Percentiles rank a stretch among this genome's conserved stretches.
These are phyloP conservation scores for Marronus borbonicus DNA, from an alignment of 2,888 invertebrate species.

Conservation along the genomic window DNA sequence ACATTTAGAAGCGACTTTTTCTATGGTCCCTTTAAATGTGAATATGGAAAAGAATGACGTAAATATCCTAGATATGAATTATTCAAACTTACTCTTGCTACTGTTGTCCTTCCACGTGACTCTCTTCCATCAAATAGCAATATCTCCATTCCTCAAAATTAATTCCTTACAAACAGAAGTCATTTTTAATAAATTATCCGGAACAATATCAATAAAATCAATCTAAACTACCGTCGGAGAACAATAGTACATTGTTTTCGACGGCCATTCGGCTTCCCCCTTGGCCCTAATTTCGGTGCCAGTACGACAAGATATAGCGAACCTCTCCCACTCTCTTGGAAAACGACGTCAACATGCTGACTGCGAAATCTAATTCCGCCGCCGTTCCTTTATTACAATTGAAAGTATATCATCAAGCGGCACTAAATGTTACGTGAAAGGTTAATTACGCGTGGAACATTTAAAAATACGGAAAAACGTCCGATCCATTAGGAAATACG, in stretches of 20 bases:
- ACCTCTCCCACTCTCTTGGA: neutral
- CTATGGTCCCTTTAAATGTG: too few species aligned
- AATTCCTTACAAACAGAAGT: too few species aligned
- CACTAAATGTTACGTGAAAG: slow-evolving; percentile 39
- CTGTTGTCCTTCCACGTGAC: too few species aligned
- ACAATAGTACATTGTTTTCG: slow-evolving; percentile 20
- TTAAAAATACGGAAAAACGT: slow-evolving; percentile 45
- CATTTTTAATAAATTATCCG: slow-evolving; percentile 1
- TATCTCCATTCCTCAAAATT: too few species aligned
- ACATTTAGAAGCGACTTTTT: too few species aligned
- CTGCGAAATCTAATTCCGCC: neutral
- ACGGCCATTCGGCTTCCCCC: neutral
- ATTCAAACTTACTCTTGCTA: too few species aligned
- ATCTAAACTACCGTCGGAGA: neutral
- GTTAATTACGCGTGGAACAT: slow-evolving; percentile 45
- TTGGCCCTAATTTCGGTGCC: slow-evolving; percentile 14
- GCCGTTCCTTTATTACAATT: slow-evolving; percentile 26
- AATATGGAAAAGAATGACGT: too few species aligned
- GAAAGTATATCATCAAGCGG: slow-evolving; percentile 40
- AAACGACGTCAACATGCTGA: slow-evolving; percentile 23
- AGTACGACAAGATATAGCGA: neutral
- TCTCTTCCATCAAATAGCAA: too few species aligned
- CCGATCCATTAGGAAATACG: slow-evolving; percentile 44
- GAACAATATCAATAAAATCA: slow-evolving; percentile 17
- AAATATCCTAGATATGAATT: too few species aligned